Percentiles rank a stretch among this genome's conserved stretches.
Conservation (phyloP, 2,888 invertebrate species). For the Nephrotoma guestfalica region DNA sequence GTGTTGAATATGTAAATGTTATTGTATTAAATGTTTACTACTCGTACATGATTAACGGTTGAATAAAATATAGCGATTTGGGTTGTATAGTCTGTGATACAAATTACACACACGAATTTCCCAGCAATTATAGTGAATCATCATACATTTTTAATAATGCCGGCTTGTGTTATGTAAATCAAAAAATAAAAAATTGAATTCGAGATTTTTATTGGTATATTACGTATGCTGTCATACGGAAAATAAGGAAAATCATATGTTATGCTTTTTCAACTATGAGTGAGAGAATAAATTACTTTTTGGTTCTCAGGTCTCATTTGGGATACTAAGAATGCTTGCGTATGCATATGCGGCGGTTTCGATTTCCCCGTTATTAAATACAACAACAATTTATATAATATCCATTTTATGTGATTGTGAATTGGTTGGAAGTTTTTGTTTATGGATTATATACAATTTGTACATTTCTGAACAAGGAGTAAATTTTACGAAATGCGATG, state of each 20-base stretch:
- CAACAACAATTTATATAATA: not conserved
- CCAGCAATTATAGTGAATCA: not conserved
- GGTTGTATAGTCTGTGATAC: too few species aligned
- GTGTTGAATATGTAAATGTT: too few species aligned
- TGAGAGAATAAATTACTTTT: not conserved
- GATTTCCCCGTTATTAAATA: not conserved
- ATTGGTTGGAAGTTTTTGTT: not conserved
- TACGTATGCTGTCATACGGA: not conserved
- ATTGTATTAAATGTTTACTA: not conserved
- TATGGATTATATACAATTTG: not conserved
- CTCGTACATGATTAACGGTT: not conserved
- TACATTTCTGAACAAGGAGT: too few species aligned
- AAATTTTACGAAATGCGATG: too few species aligned
- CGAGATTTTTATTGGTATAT: not conserved
- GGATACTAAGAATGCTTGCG: not conserved
- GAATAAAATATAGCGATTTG: not conserved
- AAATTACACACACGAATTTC: not conserved
- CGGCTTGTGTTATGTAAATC: not conserved
- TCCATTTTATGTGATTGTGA: not conserved
- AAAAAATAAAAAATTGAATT: not conserved
- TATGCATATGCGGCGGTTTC: not conserved
- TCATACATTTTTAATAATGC: not conserved
- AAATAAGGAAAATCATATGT: not conserved
- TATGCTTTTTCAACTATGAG: not conserved
- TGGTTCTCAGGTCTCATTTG: not conserved